Base-by-base conservation (phyloP, 2,797 vertebrate genomes). In the Cynopterus sphinx region DNA sequence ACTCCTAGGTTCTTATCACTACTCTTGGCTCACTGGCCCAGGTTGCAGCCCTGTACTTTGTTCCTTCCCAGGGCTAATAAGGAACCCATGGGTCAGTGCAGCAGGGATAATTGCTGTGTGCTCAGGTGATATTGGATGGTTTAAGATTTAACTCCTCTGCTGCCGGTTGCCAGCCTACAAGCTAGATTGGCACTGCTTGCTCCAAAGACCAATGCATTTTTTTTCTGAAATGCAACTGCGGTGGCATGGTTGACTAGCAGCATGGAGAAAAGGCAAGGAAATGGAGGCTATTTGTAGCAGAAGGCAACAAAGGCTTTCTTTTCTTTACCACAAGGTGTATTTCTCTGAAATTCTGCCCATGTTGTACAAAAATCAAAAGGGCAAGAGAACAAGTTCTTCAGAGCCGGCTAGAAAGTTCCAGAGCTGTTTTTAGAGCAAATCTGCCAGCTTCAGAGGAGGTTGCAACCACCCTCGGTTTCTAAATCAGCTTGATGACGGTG, bases 401-500 rank as follows among this genome's bases (percentile, higher is more conserved):
- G 92, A 87, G 90, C 92, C 84, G 71, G 85, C 78, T 96, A 79
- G 79, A 96, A 96, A 96, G 94, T 97, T 96, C 90, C 91, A 68
- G 90, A 70, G 74, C 77, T 96, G 96, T 93, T 97, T 97, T 97
- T 96, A 94, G 96, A 96, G 96, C 83, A 94, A 97, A 96, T 96
- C 91, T 97, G 97, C 96, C 96, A 90, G 96, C 97, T 95, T 97
- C 94, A 22, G 95, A 96, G 96, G 96, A 96, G 75, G 92, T 84
- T 96, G 96, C 94, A 96, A 81, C 97, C 95, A 97, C 97, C 96
- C 96, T 96, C 5, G 22, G 97, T 92, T 97, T 97, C 96, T 97
- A 98, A 98, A 97, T 98, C 97, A 97, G 96, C 96, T 96, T 97
- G 97, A 97, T 96, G 96, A 94, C 17, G 22, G 97, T 95, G 83